phyloP scores from a whole-genome alignment of 2,797 vertebrate species.

The Spondyliosoma cantharus region DNA sequence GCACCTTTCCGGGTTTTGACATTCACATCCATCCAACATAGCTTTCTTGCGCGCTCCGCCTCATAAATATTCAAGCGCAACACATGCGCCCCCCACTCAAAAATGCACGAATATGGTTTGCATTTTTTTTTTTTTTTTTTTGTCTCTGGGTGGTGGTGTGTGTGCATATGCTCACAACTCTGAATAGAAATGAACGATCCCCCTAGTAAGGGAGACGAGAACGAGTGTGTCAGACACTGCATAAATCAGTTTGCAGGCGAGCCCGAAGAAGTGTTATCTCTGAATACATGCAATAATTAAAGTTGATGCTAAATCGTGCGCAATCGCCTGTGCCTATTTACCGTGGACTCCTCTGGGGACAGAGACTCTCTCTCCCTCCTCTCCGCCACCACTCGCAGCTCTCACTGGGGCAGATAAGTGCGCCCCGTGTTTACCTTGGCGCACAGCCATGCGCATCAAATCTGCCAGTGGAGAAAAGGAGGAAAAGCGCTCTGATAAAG shows the following conservation, averaged over 20 bases:
- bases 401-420: constrained; percentile 77
- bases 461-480: constrained; percentile 63
- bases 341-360: constrained; percentile 65
- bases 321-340: constrained; percentile 71
- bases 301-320: constrained; percentile 73
- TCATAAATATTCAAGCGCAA: constrained; percentile 84
- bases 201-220: constrained; percentile 27
- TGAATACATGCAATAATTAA: constrained; percentile 75
- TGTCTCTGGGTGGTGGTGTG: constrained; percentile 39
- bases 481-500: constrained; percentile 69
- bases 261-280: constrained; percentile 68
- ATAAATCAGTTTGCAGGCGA: constrained; percentile 68
- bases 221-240: constrained; percentile 61
- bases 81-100: constrained; percentile 74
- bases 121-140: constrained; percentile 20
- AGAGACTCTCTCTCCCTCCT: constrained; percentile 26
- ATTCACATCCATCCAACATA: constrained; percentile 64
- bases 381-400: constrained; percentile 64
- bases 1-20: constrained; percentile 80
- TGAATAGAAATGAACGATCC: constrained; percentile 63
- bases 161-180: constrained; percentile 65
- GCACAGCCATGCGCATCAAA: constrained; percentile 74
- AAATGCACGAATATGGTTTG: constrained; percentile 65
- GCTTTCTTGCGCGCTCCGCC: constrained; percentile 60
- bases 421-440: constrained; percentile 75